Evolutionary conservation across 2,888 invertebrate genomes (phyloP), one percentile per base, ranked within the genome.

Genomic region (Zaprionus lineosus): DNA sequence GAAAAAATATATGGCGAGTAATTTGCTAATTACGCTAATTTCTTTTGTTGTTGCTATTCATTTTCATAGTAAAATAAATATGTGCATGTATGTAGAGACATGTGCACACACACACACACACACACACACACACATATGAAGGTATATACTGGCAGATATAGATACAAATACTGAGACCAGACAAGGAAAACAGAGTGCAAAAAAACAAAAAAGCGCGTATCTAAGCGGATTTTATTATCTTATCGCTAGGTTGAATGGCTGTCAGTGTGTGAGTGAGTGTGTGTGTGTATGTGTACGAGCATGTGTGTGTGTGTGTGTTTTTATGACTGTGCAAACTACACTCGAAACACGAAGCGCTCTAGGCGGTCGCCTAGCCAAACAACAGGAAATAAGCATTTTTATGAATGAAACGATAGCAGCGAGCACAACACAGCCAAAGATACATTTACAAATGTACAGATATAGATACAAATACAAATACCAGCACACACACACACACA

Each of bases 321-420:
- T 83, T 79, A 83, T 84, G 81, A 77, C 81, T 79, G 65, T 61
- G 61, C 72, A 63, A 76, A 75, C 72, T 72, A 73, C 60, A 73
- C 58, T 65, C 74, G 69, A 76, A 76, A 76, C 69, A 73, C 64
- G 77, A 74, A 66, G 63, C 74, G 53, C 74, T 58, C 57, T 61
- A 70, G 70, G 67, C 72, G 73, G 61, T 61, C 60, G 75, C 76
- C 76, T 75, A 81, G 77, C 70, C 84, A 69, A 74, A 78, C 74
- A 84, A 84, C 83, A 78, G 84, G 85, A 78, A 84, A 82, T 76
- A 78, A 74, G 83, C 78, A 84, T 84, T 83, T 83, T 86, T 86
- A 84, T 84, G 83, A 84, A 84, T 84, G 83, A 86, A 84, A 86
- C 75, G 79, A 77, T 72, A 64, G 66, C 84, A 70, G 62, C 59